These are phyloP conservation scores for Rhabdophis nuchalis DNA, from an alignment of 2,797 vertebrate species.

Conservation along the genomic window DNA sequence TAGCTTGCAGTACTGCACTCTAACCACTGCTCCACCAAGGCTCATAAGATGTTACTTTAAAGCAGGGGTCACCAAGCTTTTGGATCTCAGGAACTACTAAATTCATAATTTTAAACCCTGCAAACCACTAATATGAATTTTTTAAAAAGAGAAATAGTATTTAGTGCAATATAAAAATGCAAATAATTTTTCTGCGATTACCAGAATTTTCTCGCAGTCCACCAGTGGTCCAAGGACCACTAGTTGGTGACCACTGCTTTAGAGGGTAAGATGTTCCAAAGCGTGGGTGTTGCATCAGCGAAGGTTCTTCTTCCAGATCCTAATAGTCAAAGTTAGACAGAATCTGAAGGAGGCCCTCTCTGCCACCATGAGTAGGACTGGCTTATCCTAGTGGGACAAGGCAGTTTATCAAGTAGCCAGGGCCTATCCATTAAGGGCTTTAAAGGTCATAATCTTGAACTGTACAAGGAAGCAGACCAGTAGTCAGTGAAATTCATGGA, in stretches of 20 bases:
- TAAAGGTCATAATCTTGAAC: not conserved
- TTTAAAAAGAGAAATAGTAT: too few species aligned
- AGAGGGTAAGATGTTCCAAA: not conserved
- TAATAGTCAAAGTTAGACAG: not conserved
- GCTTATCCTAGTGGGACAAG: not conserved
- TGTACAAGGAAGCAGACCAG: not conserved
- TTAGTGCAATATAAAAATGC: too few species aligned
- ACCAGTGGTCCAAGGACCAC: too few species aligned
- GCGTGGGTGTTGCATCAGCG: not conserved
- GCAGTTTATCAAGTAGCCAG: not conserved
- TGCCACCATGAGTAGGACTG: not conserved
- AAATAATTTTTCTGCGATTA: too few species aligned
- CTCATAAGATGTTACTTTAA: too few species aligned
- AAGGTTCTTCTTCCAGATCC: not conserved
- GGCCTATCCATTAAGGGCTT: not conserved
- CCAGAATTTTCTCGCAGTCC: too few species aligned
- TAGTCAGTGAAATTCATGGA: not conserved
- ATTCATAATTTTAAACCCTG: too few species aligned
- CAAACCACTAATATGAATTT: too few species aligned
- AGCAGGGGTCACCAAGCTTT: too few species aligned
- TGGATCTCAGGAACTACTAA: too few species aligned
- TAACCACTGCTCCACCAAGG: too few species aligned
- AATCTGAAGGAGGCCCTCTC: not conserved
- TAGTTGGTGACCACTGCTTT: not conserved
- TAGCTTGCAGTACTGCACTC: too few species aligned